phyloP scores from a whole-genome alignment of 2,797 vertebrate species.

The Falco cherrug region DNA sequence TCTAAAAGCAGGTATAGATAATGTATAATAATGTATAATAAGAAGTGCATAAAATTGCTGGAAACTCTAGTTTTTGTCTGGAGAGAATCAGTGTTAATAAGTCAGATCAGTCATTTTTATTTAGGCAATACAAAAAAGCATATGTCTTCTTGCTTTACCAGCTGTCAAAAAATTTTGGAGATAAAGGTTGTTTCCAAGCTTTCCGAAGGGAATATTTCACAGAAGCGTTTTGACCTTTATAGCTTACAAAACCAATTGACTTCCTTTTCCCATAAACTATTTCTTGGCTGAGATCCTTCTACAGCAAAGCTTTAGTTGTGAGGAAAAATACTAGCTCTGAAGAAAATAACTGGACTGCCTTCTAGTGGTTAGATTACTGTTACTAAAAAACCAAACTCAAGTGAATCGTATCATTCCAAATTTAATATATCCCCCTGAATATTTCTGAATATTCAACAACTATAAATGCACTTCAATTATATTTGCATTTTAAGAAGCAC shows the following conservation, averaged over 20 bases:
- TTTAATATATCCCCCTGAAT: neutral
- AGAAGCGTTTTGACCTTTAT: constrained; percentile 71
- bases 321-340: constrained; percentile 1
- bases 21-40: constrained; percentile 63
- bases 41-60: constrained; percentile 43
- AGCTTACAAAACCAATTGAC: constrained; percentile 56
- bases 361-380: constrained; percentile 21
- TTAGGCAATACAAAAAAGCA: constrained; percentile 60
- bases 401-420: neutral
- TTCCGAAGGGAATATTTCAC: constrained; percentile 65
- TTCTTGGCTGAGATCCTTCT: constrained; percentile 45
- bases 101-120: constrained; percentile 74
- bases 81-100: constrained; percentile 64
- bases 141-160: constrained; percentile 67
- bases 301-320: constrained; percentile 1
- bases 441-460: neutral
- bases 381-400: neutral
- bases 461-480: neutral
- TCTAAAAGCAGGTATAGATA: constrained; percentile 64
- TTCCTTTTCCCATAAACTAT: constrained; percentile 57
- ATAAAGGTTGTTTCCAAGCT: constrained; percentile 63
- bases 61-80: constrained; percentile 32
- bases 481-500: neutral
- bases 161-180: constrained; percentile 72
- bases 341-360: constrained; percentile 53